Evolutionary conservation across 2,888 invertebrate genomes (phyloP), one percentile per base, ranked within the genome.

Genomic region (Pristionchus fissidentatus): DNA sequence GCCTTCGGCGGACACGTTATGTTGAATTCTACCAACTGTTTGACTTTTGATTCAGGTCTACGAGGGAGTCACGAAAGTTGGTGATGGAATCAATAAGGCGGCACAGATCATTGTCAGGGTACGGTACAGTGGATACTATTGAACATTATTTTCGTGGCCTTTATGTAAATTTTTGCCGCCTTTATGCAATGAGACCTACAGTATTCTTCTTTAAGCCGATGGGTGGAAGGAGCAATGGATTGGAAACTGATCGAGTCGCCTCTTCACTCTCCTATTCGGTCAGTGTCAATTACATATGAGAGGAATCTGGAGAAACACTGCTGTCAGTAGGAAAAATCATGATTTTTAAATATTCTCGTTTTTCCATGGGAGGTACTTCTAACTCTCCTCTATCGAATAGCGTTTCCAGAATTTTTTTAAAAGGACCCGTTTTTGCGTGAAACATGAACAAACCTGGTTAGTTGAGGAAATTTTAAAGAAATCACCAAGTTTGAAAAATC

Each of bases 1-100:
- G n/a, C n/a, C n/a, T n/a, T n/a, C n/a, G n/a, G n/a, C n/a, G n/a
- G n/a, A n/a, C n/a, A n/a, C n/a, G n/a, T n/a, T n/a, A n/a, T n/a
- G n/a, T n/a, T n/a, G n/a, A n/a, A n/a, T n/a, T n/a, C n/a, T n/a
- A n/a, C n/a, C n/a, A n/a, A n/a, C n/a, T n/a, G n/a, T n/a, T n/a
- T n/a, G n/a, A n/a, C n/a, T n/a, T n/a, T n/a, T n/a, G 13, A 8
- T 29, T 80, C 81, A 88, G 90, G 95, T 97, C 87, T 94, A 95
- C 52, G 96, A 95, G 89, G 96, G 96, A 0, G 95, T 97, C 0
- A 96, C 96, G 90, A 96, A 95, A 85, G 95, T 96, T 49, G 95
- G 96, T 93, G 96, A 95, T 90, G 96, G 96, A 84, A 94, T 96
- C 87, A 95, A 95, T 70, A 95, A 95, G 93, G 95, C 96, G 35